These are phyloP conservation scores for Lasioglossum pauxillum DNA, from an alignment of 2,888 invertebrate species.

Conservation along the genomic window DNA sequence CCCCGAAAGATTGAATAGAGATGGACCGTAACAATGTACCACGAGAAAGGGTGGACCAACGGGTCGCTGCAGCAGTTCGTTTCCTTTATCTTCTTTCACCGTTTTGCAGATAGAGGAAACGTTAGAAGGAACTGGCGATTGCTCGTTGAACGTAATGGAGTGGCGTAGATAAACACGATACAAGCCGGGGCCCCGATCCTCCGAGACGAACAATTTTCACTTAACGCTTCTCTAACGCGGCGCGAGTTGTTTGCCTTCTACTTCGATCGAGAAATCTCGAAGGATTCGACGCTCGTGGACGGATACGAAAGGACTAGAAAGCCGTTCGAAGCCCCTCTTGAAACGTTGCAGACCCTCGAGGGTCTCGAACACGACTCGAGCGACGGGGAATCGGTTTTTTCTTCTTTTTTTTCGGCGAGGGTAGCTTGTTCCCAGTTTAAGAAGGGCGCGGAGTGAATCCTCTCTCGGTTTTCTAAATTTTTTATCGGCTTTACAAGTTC, in stretches of 20 bases:
- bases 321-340: slow-evolving; percentile 2
- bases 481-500: neutral
- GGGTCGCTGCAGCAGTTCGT: neutral
- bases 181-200: neutral
- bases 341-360: neutral
- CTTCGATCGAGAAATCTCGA: slow-evolving; percentile 18
- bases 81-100: neutral
- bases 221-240: slow-evolving; percentile 11
- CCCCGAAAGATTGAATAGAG: neutral
- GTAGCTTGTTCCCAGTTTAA: neutral
- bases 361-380: neutral
- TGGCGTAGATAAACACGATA: slow-evolving; percentile 24
- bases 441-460: neutral
- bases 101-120: neutral
- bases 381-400: neutral
- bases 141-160: slow-evolving; percentile 11
- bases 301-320: neutral
- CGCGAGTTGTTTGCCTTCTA: slow-evolving; percentile 14
- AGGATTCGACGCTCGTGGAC: slow-evolving; percentile 25
- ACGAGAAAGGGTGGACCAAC: neutral
- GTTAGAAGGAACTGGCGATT: neutral
- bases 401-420: neutral
- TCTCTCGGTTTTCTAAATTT: neutral
- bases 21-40: neutral
- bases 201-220: slow-evolving; percentile 21